phyloP scores from a whole-genome alignment of 2,888 invertebrate genomes.

The Steinernema hermaphroditum region DNA sequence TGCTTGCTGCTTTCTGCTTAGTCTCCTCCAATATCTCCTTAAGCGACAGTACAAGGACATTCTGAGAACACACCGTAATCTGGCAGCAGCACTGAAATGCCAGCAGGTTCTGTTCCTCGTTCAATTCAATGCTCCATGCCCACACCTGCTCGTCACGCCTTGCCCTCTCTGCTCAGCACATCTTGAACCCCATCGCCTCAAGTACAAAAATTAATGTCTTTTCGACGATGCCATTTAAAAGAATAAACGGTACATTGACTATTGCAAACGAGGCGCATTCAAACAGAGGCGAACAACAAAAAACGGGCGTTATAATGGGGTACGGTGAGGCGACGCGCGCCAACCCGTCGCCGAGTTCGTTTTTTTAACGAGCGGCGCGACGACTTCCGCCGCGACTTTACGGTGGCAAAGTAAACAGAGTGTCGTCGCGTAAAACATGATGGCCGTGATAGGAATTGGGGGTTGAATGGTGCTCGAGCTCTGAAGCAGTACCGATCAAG shows the following conservation, averaged over 20 bases:
- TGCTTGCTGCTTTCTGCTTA: too few relatives aligned
- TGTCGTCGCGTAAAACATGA: neutral
- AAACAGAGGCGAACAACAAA: neutral
- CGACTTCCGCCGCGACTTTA: constrained; percentile 21
- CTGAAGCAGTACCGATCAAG: too few relatives aligned
- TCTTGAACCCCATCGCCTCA: too few relatives aligned
- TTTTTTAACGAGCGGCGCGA: neutral
- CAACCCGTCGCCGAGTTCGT: constrained; percentile 13
- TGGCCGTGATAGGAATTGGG: neutral
- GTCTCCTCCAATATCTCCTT: too few relatives aligned
- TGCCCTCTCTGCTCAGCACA: too few relatives aligned
- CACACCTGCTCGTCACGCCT: too few relatives aligned
- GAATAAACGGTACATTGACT: constrained; percentile 16
- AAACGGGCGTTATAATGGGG: constrained; percentile 19
- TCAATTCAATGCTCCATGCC: too few relatives aligned
- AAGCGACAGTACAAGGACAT: too few relatives aligned
- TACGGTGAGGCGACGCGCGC: constrained; percentile 10
- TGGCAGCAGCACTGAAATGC: too few relatives aligned
- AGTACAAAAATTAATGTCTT: too few relatives aligned
- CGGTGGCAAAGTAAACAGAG: constrained; percentile 26
- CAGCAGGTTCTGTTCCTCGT: too few relatives aligned
- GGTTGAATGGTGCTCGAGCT: neutral
- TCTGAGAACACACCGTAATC: too few relatives aligned
- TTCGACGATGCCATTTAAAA: neutral
- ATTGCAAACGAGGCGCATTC: neutral